Conservation (phyloP, 2,113 vertebrate species). For the Tretioscincus oriximinensis region DNA sequence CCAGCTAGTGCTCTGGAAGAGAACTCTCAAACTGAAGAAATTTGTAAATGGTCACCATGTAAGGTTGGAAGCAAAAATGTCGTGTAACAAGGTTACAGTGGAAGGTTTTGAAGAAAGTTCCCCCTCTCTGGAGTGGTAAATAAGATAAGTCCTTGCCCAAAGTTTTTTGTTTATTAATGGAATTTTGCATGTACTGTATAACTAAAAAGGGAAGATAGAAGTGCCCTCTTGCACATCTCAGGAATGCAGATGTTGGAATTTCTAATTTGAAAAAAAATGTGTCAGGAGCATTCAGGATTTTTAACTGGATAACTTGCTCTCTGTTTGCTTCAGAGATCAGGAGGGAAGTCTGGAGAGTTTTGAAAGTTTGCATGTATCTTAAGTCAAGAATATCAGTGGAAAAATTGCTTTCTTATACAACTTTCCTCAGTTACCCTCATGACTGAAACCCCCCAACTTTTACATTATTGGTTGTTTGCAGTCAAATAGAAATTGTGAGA, state of each 20-base stretch:
- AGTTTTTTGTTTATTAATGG: rapidly evolving
- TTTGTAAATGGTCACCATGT: background rate
- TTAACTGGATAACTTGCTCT: background rate
- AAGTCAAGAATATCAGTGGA: too few relatives aligned
- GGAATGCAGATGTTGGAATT: rapidly evolving
- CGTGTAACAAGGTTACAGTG: too few relatives aligned
- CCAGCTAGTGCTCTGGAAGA: background rate
- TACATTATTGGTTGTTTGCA: too few relatives aligned
- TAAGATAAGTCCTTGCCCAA: background rate
- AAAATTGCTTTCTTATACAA: too few relatives aligned
- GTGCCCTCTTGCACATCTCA: rapidly evolving
- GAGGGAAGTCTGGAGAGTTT: background rate
- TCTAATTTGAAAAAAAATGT: background rate
- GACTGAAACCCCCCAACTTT: too few relatives aligned
- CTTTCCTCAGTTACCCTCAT: too few relatives aligned
- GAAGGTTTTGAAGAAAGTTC: background rate
- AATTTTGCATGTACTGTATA: rapidly evolving
- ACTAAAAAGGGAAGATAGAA: background rate
- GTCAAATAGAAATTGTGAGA: too few relatives aligned
- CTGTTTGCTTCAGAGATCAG: background rate
- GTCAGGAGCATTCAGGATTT: rapidly evolving
- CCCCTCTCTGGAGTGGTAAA: rapidly evolving
- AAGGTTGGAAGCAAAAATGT: background rate
- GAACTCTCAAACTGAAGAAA: background rate
- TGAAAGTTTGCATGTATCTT: background rate